These are phyloP conservation scores for Ornithorhynchus anatinus DNA, from an alignment of 2,113 vertebrate genomes.

Conservation along the genomic window DNA sequence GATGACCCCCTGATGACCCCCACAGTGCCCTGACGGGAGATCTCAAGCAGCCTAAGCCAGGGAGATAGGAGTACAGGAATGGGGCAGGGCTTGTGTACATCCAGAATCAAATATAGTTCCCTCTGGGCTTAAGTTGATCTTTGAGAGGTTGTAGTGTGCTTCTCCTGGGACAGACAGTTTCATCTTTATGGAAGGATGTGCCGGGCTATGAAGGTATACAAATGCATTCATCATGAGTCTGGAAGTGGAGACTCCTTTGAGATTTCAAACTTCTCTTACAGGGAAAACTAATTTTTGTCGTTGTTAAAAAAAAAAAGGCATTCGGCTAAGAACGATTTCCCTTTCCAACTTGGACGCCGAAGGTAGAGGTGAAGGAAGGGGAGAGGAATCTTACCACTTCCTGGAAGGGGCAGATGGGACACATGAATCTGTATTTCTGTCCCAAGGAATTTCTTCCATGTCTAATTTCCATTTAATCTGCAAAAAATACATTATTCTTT, in stretches of 20 bases:
- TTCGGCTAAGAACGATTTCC: neutral
- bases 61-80: too few species aligned
- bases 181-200: neutral
- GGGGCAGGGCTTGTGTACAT: too few species aligned
- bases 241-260: neutral
- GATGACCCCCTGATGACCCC: too few species aligned
- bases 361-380: neutral
- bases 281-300: neutral
- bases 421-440: neutral
- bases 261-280: neutral
- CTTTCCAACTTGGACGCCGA: neutral
- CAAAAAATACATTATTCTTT: accelerated
- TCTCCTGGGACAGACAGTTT: neutral
- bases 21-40: too few species aligned
- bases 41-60: too few species aligned
- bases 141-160: neutral
- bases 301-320: neutral
- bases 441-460: too few species aligned
- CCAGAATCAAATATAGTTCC: neutral
- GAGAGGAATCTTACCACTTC: neutral
- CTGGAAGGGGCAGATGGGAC: neutral
- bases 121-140: neutral
- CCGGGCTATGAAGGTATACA: neutral
- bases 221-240: neutral
- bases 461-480: too few species aligned